These are phyloP conservation scores for Melinaea menophilus DNA, from an alignment of 2,888 invertebrate genomes.

Conservation along the genomic window DNA sequence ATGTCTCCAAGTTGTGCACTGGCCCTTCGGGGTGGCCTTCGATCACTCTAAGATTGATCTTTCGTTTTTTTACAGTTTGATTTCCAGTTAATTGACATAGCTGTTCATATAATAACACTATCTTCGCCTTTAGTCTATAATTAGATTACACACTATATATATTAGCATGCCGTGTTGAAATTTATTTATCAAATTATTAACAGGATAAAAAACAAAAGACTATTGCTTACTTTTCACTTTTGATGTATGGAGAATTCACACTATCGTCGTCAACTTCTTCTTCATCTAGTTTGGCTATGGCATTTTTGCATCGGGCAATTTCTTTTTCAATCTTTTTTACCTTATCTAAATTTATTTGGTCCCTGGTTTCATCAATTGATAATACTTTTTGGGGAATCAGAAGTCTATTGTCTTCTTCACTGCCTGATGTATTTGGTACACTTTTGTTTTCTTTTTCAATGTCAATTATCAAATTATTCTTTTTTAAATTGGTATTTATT, in stretches of 20 bases:
- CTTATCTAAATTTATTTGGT: conserved; percentile 13
- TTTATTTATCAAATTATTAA: too few species aligned
- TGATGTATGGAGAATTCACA: conserved; percentile 42
- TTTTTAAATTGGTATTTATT: neutral
- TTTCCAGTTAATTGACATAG: conserved; percentile 46
- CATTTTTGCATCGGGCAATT: conserved; percentile 39
- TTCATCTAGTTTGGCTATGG: conserved; percentile 43
- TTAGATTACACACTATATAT: neutral
- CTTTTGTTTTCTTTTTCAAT: conserved; percentile 23
- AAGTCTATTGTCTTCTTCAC: conserved; percentile 20
- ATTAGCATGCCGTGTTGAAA: too few species aligned
- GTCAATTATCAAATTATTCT: conserved; percentile 9
- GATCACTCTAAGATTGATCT: conserved; percentile 43
- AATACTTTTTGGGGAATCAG: conserved; percentile 32
- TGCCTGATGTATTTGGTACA: neutral
- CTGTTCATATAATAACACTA: conserved; percentile 48
- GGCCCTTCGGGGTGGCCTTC: conserved; percentile 53
- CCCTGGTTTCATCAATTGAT: conserved; percentile 3
- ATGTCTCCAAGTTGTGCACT: conserved; percentile 46
- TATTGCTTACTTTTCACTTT: conserved; percentile 42
- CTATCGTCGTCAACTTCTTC: conserved; percentile 43
- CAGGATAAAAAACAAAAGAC: neutral
- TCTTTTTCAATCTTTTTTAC: conserved; percentile 38
- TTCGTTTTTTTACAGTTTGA: conserved; percentile 40
- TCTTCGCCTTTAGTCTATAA: conserved; percentile 48